These are phyloP conservation scores for Lasiurus borealis DNA, from an alignment of 2,113 vertebrate genomes.

Conservation along the genomic window DNA sequence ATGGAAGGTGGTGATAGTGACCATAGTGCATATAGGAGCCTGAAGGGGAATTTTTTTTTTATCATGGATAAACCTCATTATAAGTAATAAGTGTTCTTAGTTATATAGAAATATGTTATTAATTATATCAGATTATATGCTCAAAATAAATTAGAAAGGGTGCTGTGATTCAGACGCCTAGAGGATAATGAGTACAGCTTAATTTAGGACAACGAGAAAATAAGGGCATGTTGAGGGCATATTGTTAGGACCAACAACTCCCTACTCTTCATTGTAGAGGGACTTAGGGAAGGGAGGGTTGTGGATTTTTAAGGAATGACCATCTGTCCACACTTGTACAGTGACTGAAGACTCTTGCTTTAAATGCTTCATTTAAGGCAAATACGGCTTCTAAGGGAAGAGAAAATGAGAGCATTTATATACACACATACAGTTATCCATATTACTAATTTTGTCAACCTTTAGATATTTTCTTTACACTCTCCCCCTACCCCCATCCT, in stretches of 20 bases:
- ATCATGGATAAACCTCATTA: conserved; percentile 25
- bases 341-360: not conserved
- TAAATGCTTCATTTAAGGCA: not conserved
- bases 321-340: not conserved
- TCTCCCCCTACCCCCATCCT: not conserved
- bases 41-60: not conserved
- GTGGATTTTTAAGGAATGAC: not conserved
- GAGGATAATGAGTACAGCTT: not conserved
- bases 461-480: not conserved
- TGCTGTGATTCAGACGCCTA: not conserved
- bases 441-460: not conserved
- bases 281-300: not conserved
- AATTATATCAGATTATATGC: not conserved
- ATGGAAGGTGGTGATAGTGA: not conserved
- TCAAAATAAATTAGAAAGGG: conserved; percentile 30
- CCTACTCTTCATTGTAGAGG: not conserved
- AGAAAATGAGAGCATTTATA: not conserved
- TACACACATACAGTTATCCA: not conserved
- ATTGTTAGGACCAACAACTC: not conserved
- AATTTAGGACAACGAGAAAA: not conserved
- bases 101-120: not conserved
- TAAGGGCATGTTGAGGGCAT: not conserved
- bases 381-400: not conserved
- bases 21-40: not conserved
- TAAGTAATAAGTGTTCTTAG: not conserved